These are phyloP conservation scores for Agrypnus murinus DNA, from an alignment of 2,888 invertebrate genomes.

Conservation along the genomic window DNA sequence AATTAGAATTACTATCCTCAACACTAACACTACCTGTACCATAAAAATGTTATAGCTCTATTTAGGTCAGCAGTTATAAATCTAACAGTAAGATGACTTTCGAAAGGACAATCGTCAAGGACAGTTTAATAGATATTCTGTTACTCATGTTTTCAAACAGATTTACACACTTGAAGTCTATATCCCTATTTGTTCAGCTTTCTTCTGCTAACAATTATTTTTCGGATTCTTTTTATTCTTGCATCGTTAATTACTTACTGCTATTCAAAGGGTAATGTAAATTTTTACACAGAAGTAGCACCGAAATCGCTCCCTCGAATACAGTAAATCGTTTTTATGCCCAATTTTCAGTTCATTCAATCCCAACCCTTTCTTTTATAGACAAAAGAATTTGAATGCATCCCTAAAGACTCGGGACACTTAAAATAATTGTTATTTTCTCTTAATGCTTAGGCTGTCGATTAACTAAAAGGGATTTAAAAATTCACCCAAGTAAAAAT, in stretches of 20 bases:
- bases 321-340: constrained; percentile 55
- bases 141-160: too few species aligned
- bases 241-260: constrained; percentile 17
- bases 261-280: constrained; percentile 1
- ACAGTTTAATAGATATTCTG: too few species aligned
- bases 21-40: too few species aligned
- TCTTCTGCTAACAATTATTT: not conserved
- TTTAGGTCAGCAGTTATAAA: constrained; percentile 18
- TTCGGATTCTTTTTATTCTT: not conserved
- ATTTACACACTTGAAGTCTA: too few species aligned
- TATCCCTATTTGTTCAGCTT: too few species aligned
- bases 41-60: not conserved
- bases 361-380: constrained; percentile 65
- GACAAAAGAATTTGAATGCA: constrained; percentile 65
- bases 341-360: constrained; percentile 65
- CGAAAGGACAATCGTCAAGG: not conserved
- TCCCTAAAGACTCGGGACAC: constrained; percentile 66
- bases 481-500: constrained; percentile 34
- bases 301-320: constrained; percentile 49
- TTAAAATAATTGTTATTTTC: constrained; percentile 67
- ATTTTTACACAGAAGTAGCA: constrained; percentile 9
- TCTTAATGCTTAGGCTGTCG: constrained; percentile 54
- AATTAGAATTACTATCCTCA: too few species aligned
- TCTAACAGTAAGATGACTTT: constrained; percentile 3
- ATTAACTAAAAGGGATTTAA: constrained; percentile 50